Conservation (phyloP, 2,113 vertebrate genomes). For the Bungarus multicinctus region DNA sequence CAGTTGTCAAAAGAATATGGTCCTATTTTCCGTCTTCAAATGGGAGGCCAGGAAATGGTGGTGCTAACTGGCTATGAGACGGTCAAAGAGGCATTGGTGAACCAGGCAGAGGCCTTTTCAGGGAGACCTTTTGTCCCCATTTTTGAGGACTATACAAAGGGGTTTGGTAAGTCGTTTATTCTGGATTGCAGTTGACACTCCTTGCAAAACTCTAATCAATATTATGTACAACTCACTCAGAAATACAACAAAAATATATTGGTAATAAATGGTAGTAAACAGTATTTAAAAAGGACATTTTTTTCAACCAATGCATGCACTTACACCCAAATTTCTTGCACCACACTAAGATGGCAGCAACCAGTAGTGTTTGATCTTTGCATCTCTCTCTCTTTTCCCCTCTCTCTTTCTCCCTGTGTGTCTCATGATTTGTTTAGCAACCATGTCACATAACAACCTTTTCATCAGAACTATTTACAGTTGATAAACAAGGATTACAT, state of each 20-base stretch:
- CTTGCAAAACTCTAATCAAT: neutral
- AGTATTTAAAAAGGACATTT: neutral
- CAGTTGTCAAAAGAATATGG: constrained; percentile 41
- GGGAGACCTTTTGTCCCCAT: constrained; percentile 56
- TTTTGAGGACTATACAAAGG: constrained; percentile 55
- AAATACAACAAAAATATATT: neutral
- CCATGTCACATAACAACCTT: neutral
- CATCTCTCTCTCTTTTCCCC: fast-evolving
- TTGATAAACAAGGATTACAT: neutral
- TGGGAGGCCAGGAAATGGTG: constrained; percentile 52
- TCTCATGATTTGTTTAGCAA: neutral
- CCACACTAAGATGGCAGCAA: neutral
- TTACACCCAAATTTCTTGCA: neutral
- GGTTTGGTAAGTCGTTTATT: constrained; percentile 46
- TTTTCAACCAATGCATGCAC: neutral
- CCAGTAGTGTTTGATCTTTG: neutral
- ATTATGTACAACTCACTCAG: neutral
- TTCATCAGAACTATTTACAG: neutral
- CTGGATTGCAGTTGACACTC: neutral
- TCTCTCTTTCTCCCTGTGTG: neutral
- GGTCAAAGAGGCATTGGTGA: constrained; percentile 67
- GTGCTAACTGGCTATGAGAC: constrained; percentile 67
- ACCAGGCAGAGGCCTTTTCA: constrained; percentile 63
- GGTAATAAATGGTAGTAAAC: neutral
- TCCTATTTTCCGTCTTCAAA: constrained; percentile 36